Evolutionary conservation across 2,797 vertebrate genomes (phyloP).

Genomic region (Diglossa cyanea): DNA sequence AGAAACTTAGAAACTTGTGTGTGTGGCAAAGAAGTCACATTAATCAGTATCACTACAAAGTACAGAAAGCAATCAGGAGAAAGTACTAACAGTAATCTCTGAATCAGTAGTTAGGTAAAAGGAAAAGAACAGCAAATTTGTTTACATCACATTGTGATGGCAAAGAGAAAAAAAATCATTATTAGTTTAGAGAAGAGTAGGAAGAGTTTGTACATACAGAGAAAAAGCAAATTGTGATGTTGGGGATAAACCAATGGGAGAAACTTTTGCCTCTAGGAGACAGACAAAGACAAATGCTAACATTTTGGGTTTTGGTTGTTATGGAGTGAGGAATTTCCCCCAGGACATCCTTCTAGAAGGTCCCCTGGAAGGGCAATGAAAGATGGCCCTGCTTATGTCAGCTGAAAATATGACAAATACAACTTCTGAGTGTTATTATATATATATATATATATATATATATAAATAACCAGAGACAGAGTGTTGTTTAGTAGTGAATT

Average conservation of each 20-base stretch:
- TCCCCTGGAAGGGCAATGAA: background rate
- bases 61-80: background rate
- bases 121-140: background rate
- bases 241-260: fast-evolving
- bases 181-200: background rate
- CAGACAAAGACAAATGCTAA: background rate
- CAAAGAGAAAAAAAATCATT: background rate
- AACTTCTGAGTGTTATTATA: background rate
- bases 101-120: background rate
- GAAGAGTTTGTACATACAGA: background rate
- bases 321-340: background rate
- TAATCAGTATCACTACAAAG: background rate
- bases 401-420: background rate
- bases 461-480: background rate
- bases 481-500: background rate
- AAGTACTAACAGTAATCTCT: background rate
- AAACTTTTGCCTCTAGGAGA: background rate
- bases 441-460: background rate
- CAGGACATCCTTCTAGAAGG: fast-evolving
- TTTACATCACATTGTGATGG: background rate
- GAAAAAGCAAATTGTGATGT: background rate
- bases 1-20: background rate
- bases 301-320: background rate
- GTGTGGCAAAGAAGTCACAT: background rate
- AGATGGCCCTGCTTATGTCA: fast-evolving